Conservation (phyloP, 2,113 vertebrate species). For the Lophochroa leadbeateri region DNA sequence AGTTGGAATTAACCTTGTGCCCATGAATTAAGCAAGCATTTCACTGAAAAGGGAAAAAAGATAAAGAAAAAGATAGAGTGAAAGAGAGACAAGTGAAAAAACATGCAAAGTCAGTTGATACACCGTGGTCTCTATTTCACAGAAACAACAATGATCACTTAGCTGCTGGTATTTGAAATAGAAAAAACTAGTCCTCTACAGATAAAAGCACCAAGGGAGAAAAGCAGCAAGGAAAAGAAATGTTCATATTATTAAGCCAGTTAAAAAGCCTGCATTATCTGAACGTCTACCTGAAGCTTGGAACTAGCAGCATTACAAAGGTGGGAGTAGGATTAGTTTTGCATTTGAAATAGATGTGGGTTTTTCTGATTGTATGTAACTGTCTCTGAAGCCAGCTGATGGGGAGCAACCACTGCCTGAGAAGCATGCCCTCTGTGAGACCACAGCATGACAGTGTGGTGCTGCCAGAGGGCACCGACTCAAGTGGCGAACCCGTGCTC, state of each 20-base stretch:
- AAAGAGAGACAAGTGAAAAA: not conserved
- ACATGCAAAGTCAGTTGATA: not conserved
- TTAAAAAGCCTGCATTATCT: not conserved
- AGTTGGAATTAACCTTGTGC: not conserved
- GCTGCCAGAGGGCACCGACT: not conserved
- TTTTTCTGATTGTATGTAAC: not conserved
- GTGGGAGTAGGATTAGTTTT: not conserved
- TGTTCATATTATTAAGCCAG: not conserved
- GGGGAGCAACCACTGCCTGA: not conserved
- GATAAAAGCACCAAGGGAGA: not conserved
- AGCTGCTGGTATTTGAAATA: not conserved
- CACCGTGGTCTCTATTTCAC: not conserved
- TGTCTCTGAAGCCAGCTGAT: not conserved
- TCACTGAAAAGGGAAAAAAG: not conserved
- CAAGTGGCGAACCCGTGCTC: accelerated
- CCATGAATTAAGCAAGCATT: not conserved
- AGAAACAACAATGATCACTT: not conserved
- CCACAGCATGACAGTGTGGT: not conserved
- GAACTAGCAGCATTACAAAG: not conserved
- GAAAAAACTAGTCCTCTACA: not conserved
- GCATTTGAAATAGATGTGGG: not conserved
- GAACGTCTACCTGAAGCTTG: not conserved
- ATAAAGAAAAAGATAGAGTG: accelerated
- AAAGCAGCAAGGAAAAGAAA: not conserved
- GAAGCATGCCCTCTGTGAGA: not conserved